These are phyloP conservation scores for Eilema griseolum DNA, from an alignment of 2,888 invertebrate species.

Conservation along the genomic window DNA sequence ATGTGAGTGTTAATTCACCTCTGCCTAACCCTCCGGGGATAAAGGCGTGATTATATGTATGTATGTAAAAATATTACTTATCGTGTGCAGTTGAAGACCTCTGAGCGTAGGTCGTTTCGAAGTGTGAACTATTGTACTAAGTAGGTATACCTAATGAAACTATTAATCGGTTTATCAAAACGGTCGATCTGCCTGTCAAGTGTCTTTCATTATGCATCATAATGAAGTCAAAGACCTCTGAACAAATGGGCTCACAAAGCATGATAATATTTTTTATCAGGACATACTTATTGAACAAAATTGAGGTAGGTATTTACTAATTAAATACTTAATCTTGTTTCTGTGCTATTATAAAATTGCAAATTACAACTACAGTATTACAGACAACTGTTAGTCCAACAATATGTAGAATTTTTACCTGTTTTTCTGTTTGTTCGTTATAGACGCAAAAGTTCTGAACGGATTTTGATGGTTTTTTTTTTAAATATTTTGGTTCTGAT, in stretches of 20 bases:
- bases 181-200: slow-evolving; percentile 41
- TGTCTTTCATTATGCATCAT: slow-evolving; percentile 28
- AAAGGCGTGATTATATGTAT: no score
- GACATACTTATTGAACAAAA: background rate
- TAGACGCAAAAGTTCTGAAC: no score
- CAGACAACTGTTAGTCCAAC: no score
- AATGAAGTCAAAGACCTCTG: slow-evolving; percentile 45
- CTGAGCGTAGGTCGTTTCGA: background rate
- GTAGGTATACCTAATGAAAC: background rate
- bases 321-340: background rate
- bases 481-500: no score
- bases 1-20: no score
- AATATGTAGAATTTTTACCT: no score
- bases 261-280: background rate
- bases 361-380: no score
- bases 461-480: no score
- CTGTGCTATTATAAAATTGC: no score
- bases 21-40: no score
- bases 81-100: slow-evolving; percentile 12
- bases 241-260: slow-evolving; percentile 23
- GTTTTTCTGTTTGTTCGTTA: no score
- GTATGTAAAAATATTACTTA: background rate
- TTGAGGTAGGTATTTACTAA: background rate
- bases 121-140: background rate
- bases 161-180: slow-evolving; percentile 29